A percentile compares a stretch with the other conserved stretches of the same genome.
These are phyloP conservation scores for Pristiophorus japonicus DNA, from an alignment of 2,113 vertebrate genomes.

Conservation along the genomic window DNA sequence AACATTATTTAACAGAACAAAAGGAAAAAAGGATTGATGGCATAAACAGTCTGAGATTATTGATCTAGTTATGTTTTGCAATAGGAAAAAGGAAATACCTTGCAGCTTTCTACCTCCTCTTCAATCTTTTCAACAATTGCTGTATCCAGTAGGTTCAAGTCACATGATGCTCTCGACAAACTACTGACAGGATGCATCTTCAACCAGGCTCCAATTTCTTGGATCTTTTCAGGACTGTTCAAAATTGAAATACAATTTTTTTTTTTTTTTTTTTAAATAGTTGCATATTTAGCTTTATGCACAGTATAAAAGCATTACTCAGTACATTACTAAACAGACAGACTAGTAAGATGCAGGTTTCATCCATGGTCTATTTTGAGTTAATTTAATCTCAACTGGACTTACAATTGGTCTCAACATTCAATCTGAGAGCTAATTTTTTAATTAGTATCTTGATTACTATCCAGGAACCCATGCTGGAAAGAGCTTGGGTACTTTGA, in stretches of 20 bases:
- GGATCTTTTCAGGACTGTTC: slow-evolving; percentile 71
- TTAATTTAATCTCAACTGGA: background rate
- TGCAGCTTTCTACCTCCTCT: slow-evolving; percentile 75
- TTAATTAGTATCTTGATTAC: background rate
- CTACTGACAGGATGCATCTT: slow-evolving; percentile 75
- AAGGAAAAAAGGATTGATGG: background rate
- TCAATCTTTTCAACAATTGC: slow-evolving; percentile 79
- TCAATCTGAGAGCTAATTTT: background rate
- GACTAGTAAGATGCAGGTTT: background rate
- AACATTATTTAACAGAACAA: background rate
- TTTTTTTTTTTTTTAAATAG: background rate
- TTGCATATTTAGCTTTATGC: background rate
- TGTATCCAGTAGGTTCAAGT: slow-evolving; percentile 76
- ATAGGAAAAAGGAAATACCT: slow-evolving; percentile 55
- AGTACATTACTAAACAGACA: background rate
- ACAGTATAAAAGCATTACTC: background rate
- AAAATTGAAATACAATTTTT: slow-evolving; percentile 42
- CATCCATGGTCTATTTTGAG: background rate
- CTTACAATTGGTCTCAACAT: background rate
- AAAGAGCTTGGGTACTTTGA: background rate
- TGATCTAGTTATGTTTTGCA: background rate
- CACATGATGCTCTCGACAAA: slow-evolving; percentile 73
- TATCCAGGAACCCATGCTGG: background rate
- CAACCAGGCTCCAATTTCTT: slow-evolving; percentile 77
- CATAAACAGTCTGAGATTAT: background rate